phyloP scores from a whole-genome alignment of 2,888 invertebrate species.

The Amblyjoppa fuscipennis region DNA sequence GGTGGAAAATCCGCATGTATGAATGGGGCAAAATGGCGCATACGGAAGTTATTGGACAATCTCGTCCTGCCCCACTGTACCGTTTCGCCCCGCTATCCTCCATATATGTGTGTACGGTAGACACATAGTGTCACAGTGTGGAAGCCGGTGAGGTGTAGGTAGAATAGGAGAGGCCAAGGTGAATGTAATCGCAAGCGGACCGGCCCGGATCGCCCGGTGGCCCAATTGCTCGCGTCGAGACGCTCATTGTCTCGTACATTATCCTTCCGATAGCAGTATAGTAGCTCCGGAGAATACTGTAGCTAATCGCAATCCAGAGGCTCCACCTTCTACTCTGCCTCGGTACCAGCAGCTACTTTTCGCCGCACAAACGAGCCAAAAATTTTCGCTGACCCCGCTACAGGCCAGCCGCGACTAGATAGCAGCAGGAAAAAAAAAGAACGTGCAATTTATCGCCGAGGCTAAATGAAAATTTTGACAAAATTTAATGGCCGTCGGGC shows the following conservation, averaged over 20 bases:
- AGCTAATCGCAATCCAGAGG: slow-evolving; percentile 32
- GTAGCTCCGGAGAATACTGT: slow-evolving; percentile 33
- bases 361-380: slow-evolving; percentile 44
- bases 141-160: background rate
- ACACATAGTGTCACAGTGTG: background rate
- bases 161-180: slow-evolving; percentile 41
- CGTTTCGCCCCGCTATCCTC: no score
- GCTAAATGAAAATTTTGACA: background rate
- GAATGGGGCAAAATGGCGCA: no score
- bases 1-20: no score
- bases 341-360: slow-evolving; percentile 11
- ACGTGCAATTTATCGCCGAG: background rate
- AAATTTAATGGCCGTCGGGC: background rate
- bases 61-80: no score
- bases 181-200: slow-evolving; percentile 51
- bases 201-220: slow-evolving; percentile 34
- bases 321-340: background rate
- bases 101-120: background rate
- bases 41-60: no score
- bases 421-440: background rate
- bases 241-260: slow-evolving; percentile 54
- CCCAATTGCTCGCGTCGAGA: slow-evolving; percentile 48
- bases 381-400: slow-evolving; percentile 42
- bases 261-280: slow-evolving; percentile 41
- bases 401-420: background rate